Evolutionary conservation across 1,140 invertebrate species (phyloP).

Genomic region (Magallana ariakensis): DNA sequence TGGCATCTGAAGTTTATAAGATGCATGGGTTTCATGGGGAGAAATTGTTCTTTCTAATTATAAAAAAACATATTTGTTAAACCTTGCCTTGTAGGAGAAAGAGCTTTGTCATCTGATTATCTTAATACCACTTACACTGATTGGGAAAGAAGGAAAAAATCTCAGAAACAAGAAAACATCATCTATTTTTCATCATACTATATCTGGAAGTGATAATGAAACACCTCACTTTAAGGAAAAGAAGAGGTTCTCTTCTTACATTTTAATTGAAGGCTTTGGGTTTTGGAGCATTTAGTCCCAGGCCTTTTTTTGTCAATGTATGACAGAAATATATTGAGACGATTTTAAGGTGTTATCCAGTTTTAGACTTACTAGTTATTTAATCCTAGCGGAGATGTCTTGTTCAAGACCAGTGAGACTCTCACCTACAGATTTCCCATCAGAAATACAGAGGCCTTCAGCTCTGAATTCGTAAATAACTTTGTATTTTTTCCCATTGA

Average conservation of each 20-base stretch:
- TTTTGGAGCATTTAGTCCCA: not conserved
- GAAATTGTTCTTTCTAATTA: not conserved
- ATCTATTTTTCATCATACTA: constrained; percentile 24
- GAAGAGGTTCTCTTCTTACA: not conserved
- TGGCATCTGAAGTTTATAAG: not conserved
- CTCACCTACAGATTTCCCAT: too few species aligned
- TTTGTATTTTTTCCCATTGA: too few species aligned
- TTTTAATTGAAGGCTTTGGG: not conserved
- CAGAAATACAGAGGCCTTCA: too few species aligned
- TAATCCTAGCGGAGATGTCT: too few species aligned
- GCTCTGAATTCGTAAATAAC: too few species aligned
- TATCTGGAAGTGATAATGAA: constrained; percentile 11
- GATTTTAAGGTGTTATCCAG: too few species aligned
- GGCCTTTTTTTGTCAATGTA: not conserved
- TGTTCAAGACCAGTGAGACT: too few species aligned
- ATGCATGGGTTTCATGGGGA: not conserved
- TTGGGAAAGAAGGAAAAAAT: not conserved
- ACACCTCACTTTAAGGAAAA: not conserved
- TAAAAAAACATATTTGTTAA: not conserved
- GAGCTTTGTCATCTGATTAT: not conserved
- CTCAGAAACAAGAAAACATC: not conserved
- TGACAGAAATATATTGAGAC: not conserved
- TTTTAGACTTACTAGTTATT: too few species aligned
- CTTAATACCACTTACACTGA: not conserved
- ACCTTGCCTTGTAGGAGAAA: not conserved